Conservation (phyloP, 2,888 invertebrate species). For the Drosophila percnosoma region DNA sequence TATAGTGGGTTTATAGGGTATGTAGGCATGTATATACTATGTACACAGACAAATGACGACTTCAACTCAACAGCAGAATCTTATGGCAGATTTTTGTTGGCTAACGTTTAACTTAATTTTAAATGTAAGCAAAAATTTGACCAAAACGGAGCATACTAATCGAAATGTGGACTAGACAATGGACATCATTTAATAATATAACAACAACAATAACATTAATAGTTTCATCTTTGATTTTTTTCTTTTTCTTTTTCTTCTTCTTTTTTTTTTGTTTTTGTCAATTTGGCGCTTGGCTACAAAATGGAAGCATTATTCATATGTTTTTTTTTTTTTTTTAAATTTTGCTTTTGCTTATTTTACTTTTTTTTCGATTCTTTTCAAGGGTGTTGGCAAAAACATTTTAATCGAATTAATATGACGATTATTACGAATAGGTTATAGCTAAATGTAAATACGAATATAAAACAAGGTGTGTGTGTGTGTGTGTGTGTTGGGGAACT, state of each 20-base stretch:
- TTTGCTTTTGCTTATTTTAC: background rate
- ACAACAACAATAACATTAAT: slow-evolving; percentile 68
- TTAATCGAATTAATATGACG: slow-evolving; percentile 39
- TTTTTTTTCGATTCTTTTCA: slow-evolving; percentile 12
- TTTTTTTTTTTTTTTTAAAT: background rate
- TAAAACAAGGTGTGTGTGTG: slow-evolving; percentile 3
- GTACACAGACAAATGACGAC: slow-evolving; percentile 24
- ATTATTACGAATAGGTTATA: slow-evolving; percentile 36
- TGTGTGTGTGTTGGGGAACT: background rate
- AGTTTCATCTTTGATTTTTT: slow-evolving; percentile 27
- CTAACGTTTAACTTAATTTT: slow-evolving; percentile 43
- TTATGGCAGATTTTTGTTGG: slow-evolving; percentile 35
- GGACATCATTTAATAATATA: slow-evolving; percentile 32
- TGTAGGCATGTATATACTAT: slow-evolving; percentile 18
- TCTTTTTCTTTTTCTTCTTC: background rate
- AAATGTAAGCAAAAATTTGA: slow-evolving; percentile 10
- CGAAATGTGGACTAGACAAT: slow-evolving; percentile 39
- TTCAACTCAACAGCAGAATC: slow-evolving; percentile 11
- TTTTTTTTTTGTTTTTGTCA: background rate
- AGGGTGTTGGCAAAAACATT: slow-evolving; percentile 51
- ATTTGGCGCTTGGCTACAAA: slow-evolving; percentile 66
- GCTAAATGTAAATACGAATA: slow-evolving; percentile 13
- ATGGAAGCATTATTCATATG: slow-evolving; percentile 62
- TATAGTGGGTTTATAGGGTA: slow-evolving; percentile 12
- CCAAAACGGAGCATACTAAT: slow-evolving; percentile 23